Base-by-base conservation (phyloP, 2,113 vertebrate genomes). In the Ageneiosus marmoratus region DNA sequence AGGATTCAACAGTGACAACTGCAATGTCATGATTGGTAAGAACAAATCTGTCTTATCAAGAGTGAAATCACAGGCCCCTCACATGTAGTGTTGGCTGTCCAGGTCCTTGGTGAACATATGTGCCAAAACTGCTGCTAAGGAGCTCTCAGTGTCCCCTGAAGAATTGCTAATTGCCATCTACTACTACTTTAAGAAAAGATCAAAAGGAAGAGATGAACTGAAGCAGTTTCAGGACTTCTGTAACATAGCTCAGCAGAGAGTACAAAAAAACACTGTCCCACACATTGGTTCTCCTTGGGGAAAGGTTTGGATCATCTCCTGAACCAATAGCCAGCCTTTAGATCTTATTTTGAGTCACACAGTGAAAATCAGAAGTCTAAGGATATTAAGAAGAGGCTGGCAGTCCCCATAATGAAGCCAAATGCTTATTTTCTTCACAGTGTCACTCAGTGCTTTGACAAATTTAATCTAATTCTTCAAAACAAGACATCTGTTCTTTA, bases 51-150 rank as follows among this genome's bases (percentile, higher is more conserved):
- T 81, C 29, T 85, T 82, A 70, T 78, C 72, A 77, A 77, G 56
- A 86, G 87, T 84, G 77, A 86, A 88, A 86, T 72, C 77, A 86
- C 81, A 80, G 76, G 82, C 81, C 20, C 84, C 78, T 84, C 55
- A 81, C 53, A 83, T 87, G 8, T 81, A 77, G 79, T 56, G 79
- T 87, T 83, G 83, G 80, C 86, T 86, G 76, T 79, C 80, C 80
- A 75, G 83, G 81, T 74, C 84, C 46, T 22, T 85, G 67, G 76
- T 85, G 27, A 88, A 87, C 76, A 87, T 82, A 50, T 88, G 83
- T 86, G 87, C 80, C 46, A 48, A 48, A 48, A 48, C 46, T 83
- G 75, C 85, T 79, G 85, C 83, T 74, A 86, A 84, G 29, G 79
- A 84, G 80, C 83, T 88, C 51, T 85, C 65, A 83, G 20, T 18